These are phyloP conservation scores for Spea multiplicata DNA, from an alignment of 2,113 vertebrate genomes.

Conservation along the genomic window DNA sequence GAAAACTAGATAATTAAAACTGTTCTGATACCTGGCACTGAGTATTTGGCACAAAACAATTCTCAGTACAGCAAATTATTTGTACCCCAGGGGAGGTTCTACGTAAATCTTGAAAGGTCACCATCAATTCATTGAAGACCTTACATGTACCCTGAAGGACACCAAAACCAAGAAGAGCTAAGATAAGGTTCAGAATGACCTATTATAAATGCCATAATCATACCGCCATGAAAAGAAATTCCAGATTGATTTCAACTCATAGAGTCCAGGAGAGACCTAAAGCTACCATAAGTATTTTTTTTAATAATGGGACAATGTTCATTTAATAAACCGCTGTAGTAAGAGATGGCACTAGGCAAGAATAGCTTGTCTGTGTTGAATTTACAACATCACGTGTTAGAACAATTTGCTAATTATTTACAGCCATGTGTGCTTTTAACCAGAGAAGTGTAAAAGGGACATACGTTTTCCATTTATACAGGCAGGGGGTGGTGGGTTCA, in stretches of 20 bases:
- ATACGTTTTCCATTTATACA: background rate
- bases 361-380: background rate
- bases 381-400: background rate
- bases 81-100: slow-evolving; percentile 12
- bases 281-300: too few relatives aligned
- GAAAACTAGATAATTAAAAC: slow-evolving; percentile 41
- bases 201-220: too few relatives aligned
- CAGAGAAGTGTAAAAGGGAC: background rate
- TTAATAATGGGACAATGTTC: too few relatives aligned
- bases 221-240: too few relatives aligned
- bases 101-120: slow-evolving; percentile 16
- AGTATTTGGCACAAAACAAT: slow-evolving; percentile 30
- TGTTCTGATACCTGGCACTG: slow-evolving; percentile 9
- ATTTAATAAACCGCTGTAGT: too few relatives aligned
- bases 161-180: background rate
- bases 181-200: background rate
- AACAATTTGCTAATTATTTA: background rate
- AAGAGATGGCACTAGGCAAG: background rate
- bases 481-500: background rate
- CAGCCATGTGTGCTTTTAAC: background rate
- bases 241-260: too few relatives aligned
- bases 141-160: background rate
- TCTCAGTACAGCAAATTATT: slow-evolving; percentile 30
- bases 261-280: too few relatives aligned
- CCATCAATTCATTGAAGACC: slow-evolving; percentile 26